Evolutionary conservation across 2,113 vertebrate species (phyloP).

Genomic region (Chamaea fasciata): DNA sequence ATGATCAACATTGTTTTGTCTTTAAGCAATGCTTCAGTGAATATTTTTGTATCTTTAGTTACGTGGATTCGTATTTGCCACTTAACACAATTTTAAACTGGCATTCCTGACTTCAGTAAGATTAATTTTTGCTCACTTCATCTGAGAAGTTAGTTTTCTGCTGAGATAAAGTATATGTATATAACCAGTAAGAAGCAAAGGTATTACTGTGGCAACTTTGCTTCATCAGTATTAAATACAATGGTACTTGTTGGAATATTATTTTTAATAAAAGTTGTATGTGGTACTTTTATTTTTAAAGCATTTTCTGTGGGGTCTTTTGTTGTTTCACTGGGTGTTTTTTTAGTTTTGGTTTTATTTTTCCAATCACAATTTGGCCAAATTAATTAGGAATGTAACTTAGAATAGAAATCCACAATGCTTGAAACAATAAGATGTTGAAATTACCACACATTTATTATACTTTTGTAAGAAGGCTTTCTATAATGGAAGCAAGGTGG

Average conservation of each 20-base stretch:
- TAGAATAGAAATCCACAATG: constrained; percentile 30
- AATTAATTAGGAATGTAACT: constrained; percentile 59
- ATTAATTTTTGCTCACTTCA: constrained; percentile 54
- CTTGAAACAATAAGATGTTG: constrained; percentile 12
- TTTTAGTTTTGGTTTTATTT: background rate
- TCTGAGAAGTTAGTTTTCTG: constrained; percentile 33
- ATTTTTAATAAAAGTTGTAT: constrained; percentile 44
- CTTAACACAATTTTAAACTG: constrained; percentile 56
- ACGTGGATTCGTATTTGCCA: constrained; percentile 44
- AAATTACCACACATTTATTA: background rate
- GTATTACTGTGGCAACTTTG: constrained; percentile 45
- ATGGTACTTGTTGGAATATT: constrained; percentile 55
- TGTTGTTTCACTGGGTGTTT: background rate
- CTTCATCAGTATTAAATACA: constrained; percentile 76
- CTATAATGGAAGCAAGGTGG: background rate
- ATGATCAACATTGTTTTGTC: constrained; percentile 86
- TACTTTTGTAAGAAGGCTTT: background rate
- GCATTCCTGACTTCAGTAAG: constrained; percentile 33
- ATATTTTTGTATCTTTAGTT: constrained; percentile 72
- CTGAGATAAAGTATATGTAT: constrained; percentile 46
- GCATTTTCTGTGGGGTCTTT: constrained; percentile 41
- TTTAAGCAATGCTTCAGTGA: constrained; percentile 70
- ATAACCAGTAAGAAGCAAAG: constrained; percentile 62
- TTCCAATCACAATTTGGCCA: constrained; percentile 28
- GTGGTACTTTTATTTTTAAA: constrained; percentile 65